Percentiles rank a stretch among this genome's conserved stretches.
Conservation (phyloP, 2,797 vertebrate genomes). For the Oophaga sylvatica region DNA sequence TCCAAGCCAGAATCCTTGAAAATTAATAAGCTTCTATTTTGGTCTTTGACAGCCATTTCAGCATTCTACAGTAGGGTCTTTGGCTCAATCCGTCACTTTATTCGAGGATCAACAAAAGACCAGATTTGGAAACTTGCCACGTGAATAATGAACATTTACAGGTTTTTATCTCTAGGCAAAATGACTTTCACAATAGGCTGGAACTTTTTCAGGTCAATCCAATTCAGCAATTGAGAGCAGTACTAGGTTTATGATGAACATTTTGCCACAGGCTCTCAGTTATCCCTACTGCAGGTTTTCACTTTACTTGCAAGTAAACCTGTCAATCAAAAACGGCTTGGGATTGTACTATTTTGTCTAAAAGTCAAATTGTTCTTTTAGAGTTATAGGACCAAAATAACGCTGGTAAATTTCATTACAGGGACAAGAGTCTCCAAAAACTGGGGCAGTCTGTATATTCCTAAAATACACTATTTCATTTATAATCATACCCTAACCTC, state of each 20-base stretch:
- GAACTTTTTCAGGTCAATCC: not conserved
- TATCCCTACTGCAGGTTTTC: not conserved
- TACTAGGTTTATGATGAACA: not conserved
- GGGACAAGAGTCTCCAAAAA: not conserved
- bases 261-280: constrained; percentile 15
- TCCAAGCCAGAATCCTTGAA: too few relatives aligned
- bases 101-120: not conserved
- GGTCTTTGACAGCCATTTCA: too few relatives aligned
- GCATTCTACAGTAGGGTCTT: not conserved
- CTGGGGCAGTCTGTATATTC: not conserved
- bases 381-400: not conserved
- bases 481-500: too few relatives aligned
- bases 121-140: not conserved
- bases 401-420: not conserved
- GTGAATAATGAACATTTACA: not conserved
- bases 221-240: not conserved
- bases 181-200: not conserved
- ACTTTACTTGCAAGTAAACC: not conserved
- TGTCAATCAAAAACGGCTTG: not conserved
- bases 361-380: not conserved
- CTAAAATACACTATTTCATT: too few relatives aligned
- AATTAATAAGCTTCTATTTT: too few relatives aligned
- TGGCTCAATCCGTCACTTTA: not conserved
- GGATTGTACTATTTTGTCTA: not conserved
- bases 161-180: constrained; percentile 1